Conservation (phyloP, 1,140 invertebrate species). For the Neotoxoptera formosana region DNA sequence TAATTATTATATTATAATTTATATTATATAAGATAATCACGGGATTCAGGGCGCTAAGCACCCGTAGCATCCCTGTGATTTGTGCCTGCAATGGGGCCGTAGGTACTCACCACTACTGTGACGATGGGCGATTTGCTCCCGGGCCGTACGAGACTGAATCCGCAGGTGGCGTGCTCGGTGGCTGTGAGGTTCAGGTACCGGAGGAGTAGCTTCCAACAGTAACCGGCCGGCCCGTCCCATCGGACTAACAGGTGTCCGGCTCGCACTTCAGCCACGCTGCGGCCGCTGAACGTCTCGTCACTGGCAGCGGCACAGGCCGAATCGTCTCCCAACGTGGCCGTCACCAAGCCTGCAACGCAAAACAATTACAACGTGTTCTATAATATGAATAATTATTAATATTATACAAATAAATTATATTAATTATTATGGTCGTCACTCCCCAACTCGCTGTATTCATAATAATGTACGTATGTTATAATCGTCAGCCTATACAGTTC, state of each 20-base stretch:
- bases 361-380: neutral
- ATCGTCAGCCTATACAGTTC: no score
- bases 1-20: no score
- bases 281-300: neutral
- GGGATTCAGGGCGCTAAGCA: no score
- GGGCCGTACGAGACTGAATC: neutral
- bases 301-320: neutral
- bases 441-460: neutral
- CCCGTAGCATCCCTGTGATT: no score
- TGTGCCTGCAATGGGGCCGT: no score
- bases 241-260: slow-evolving; percentile 46
- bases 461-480: no score
- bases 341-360: neutral
- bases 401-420: no score
- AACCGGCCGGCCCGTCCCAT: slow-evolving; percentile 38
- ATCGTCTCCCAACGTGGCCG: slow-evolving; percentile 46
- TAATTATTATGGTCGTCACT: neutral
- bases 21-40: no score
- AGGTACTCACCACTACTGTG: neutral
- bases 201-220: slow-evolving; percentile 44
- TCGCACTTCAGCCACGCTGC: slow-evolving; percentile 35
- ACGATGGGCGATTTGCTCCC: neutral
- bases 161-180: slow-evolving; percentile 28
- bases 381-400: neutral
- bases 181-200: slow-evolving; percentile 26